A percentile compares a stretch with the other conserved stretches of the same genome.
Conservation (phyloP, 2,888 invertebrate genomes). For the Drosophila robusta region DNA sequence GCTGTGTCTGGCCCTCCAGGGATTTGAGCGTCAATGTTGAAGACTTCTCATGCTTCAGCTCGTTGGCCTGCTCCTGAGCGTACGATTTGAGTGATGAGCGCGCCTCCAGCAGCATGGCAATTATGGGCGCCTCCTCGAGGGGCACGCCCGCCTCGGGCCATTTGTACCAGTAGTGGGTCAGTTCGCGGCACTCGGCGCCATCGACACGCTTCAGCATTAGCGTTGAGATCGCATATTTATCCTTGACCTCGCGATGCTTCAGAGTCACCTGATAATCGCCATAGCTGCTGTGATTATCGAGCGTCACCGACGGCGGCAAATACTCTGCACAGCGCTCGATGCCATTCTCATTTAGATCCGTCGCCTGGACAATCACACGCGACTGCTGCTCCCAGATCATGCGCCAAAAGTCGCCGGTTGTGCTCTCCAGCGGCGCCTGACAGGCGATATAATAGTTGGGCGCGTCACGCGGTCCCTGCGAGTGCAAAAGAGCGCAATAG, state of each 20-base stretch:
- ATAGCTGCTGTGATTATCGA: conserved; percentile 93
- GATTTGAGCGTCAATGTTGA: conserved; percentile 65
- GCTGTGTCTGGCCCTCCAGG: conserved; percentile 47
- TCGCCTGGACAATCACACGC: conserved; percentile 95
- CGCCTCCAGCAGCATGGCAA: conserved; percentile 95
- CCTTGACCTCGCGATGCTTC: conserved; percentile 94
- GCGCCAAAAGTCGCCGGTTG: conserved; percentile 96
- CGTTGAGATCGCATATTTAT: conserved; percentile 95
- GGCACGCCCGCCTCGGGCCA: conserved; percentile 96
- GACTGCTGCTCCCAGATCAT: conserved; percentile 98
- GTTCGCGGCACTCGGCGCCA: conserved; percentile 93
- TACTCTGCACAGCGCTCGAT: conserved; percentile 96
- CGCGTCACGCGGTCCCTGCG: conserved; percentile 93
- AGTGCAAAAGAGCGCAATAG: neutral
- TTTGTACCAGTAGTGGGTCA: conserved; percentile 96
- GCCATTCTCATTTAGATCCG: conserved; percentile 95
- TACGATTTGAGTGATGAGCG: conserved; percentile 86
- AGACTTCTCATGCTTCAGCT: conserved; percentile 74
- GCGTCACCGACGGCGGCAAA: conserved; percentile 95
- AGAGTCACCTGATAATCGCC: conserved; percentile 94
- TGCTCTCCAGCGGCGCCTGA: conserved; percentile 94
- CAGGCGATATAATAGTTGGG: conserved; percentile 95
- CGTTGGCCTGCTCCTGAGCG: conserved; percentile 82
- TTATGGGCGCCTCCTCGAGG: conserved; percentile 92
- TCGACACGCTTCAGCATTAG: conserved; percentile 93